phyloP scores from a whole-genome alignment of 2,888 invertebrate genomes.

The Tolmerus cingulatus region DNA sequence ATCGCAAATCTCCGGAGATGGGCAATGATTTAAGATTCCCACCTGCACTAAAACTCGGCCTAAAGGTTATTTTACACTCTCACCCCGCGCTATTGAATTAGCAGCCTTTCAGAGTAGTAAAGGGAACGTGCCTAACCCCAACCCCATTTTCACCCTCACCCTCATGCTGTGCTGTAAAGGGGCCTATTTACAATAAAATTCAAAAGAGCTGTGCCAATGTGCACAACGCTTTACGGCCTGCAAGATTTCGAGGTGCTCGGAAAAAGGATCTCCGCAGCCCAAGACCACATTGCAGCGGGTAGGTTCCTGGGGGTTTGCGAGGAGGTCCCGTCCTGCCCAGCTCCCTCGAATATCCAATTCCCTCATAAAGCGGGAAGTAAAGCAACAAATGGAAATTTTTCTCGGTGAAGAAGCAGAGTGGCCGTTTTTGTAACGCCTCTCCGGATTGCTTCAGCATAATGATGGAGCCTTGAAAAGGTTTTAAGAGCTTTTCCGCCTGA shows the following conservation, averaged over 20 bases:
- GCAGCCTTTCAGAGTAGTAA: neutral
- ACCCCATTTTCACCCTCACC: neutral
- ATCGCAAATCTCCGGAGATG: neutral
- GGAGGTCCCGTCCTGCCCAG: neutral
- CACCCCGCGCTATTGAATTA: constrained; percentile 9
- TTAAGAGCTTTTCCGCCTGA: neutral
- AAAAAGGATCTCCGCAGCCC: neutral
- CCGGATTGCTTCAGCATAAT: neutral
- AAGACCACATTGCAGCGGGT: neutral
- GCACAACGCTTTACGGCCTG: neutral
- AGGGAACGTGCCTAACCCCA: neutral
- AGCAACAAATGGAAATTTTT: neutral
- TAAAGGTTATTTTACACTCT: constrained; percentile 1
- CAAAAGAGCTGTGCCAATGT: constrained; percentile 17
- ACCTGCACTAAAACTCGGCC: neutral
- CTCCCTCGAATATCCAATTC: neutral
- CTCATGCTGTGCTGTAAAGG: neutral
- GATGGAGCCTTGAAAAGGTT: neutral
- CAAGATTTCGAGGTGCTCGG: neutral
- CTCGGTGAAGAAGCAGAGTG: neutral
- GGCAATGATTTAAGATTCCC: neutral
- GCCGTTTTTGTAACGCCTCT: neutral
- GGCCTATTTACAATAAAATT: constrained; percentile 25
- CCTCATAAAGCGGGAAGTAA: neutral
- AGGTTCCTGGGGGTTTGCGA: neutral